Conservation (phyloP, 2,888 invertebrate species). For the Lepidochrysops patricia region DNA sequence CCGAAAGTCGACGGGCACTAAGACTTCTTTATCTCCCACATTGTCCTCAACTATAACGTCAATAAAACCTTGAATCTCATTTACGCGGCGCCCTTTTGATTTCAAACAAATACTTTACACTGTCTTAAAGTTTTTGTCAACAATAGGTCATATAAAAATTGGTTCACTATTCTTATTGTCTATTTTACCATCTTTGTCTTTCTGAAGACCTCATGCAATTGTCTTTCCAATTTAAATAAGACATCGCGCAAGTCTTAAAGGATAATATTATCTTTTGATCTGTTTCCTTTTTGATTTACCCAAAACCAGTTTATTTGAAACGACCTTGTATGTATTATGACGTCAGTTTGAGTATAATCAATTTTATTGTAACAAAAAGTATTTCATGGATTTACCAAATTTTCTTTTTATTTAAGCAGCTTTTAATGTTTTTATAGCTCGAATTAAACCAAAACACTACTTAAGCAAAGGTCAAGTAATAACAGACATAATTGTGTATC, state of each 20-base stretch:
- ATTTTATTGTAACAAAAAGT: not conserved
- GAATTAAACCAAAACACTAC: not conserved
- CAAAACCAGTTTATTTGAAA: not conserved
- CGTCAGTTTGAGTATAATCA: not conserved
- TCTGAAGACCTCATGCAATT: not conserved
- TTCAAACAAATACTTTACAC: not conserved
- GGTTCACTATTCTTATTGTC: conserved; percentile 4
- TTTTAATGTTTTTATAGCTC: not conserved
- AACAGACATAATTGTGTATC: not conserved
- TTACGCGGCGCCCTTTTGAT: conserved; percentile 5
- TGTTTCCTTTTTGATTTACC: not conserved
- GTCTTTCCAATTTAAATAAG: not conserved
- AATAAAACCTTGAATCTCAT: conserved; percentile 5
- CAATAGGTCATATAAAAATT: conserved; percentile 4
- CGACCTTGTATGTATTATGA: conserved; percentile 5
- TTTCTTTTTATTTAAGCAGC: not conserved
- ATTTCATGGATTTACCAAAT: not conserved
- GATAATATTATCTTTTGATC: conserved; percentile 11
- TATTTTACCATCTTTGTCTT: not conserved
- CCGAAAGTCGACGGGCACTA: not conserved
- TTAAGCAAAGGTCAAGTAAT: not conserved
- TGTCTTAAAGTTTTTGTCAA: not conserved
- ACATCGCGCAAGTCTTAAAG: not conserved
- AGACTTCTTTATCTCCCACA: not conserved
- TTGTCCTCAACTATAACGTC: conserved; percentile 1